Evolutionary conservation across 2,888 invertebrate species (phyloP).

Genomic region (Leptopilina myrica): DNA sequence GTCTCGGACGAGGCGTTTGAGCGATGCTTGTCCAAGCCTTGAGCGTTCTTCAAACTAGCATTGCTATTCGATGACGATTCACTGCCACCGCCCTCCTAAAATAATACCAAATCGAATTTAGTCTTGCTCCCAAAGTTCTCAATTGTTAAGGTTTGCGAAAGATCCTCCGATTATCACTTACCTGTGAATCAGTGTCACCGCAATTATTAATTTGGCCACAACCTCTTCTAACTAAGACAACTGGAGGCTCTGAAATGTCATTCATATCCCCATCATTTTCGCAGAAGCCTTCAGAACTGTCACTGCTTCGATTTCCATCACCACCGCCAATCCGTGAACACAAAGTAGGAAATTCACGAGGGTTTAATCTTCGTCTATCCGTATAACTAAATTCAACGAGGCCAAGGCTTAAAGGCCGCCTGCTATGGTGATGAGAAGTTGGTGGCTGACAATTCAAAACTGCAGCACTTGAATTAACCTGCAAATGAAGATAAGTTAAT

Average conservation of each 20-base stretch:
- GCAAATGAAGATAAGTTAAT: conserved; percentile 57
- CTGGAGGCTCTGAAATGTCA: conserved; percentile 76
- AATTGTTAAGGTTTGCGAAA: too few species aligned
- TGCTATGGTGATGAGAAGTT: conserved; percentile 75
- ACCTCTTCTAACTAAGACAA: conserved; percentile 78
- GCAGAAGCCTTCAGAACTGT: conserved; percentile 97
- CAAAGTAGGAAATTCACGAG: conserved; percentile 71
- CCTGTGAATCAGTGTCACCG: conserved; percentile 75
- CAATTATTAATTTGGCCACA: conserved; percentile 77
- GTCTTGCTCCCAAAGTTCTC: too few species aligned
- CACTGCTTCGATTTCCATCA: conserved; percentile 93
- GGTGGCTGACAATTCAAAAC: conserved; percentile 86
- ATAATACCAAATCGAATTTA: neutral
- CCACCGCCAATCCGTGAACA: conserved; percentile 65
- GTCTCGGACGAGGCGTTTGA: conserved; percentile 74
- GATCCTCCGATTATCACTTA: conserved; percentile 35
- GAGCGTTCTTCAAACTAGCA: conserved; percentile 74
- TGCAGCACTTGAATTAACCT: conserved; percentile 90
- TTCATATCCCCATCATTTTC: conserved; percentile 91
- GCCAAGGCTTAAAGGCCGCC: conserved; percentile 74
- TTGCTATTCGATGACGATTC: conserved; percentile 78
- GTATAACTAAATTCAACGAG: conserved; percentile 76
- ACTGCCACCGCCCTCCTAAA: conserved; percentile 83
- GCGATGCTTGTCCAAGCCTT: conserved; percentile 72
- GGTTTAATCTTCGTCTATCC: conserved; percentile 71